phyloP scores from a whole-genome alignment of 1,140 invertebrate genomes.

The Coptotermes formosanus region DNA sequence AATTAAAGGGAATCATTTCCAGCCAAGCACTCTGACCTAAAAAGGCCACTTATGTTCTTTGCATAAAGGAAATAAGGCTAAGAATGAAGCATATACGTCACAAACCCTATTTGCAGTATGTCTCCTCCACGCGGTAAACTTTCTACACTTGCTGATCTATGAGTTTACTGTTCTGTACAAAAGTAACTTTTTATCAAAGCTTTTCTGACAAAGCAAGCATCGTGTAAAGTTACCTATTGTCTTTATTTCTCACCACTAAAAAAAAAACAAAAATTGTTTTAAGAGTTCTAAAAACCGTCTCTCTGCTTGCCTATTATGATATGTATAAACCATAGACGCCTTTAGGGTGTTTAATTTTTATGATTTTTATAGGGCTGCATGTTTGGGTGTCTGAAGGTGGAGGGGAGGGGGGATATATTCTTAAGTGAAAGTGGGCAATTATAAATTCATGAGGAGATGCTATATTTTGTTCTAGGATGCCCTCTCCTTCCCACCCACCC shows the following conservation, averaged over 20 bases:
- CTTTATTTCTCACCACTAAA: background rate
- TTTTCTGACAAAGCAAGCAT: background rate
- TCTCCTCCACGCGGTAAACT: too few species aligned
- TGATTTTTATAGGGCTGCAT: background rate
- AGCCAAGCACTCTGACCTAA: too few species aligned
- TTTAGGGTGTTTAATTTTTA: slow-evolving; percentile 4
- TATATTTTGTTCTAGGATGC: background rate
- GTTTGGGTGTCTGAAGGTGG: background rate
- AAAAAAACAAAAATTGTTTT: background rate
- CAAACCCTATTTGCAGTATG: too few species aligned
- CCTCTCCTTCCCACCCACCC: background rate
- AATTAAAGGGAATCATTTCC: too few species aligned
- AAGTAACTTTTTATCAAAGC: too few species aligned
- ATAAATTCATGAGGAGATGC: slow-evolving; percentile 1
- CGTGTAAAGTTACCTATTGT: background rate
- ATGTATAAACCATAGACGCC: background rate
- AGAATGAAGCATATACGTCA: too few species aligned
- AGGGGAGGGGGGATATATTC: background rate
- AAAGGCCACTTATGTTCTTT: too few species aligned
- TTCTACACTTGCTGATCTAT: too few species aligned
- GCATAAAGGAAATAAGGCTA: too few species aligned
- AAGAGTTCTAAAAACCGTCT: background rate
- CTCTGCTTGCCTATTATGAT: background rate
- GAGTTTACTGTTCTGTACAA: too few species aligned
- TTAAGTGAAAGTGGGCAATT: slow-evolving; percentile 11